Evolutionary conservation across 2,797 vertebrate species (phyloP), one percentile per base, ranked within the genome.

Genomic region (Macroramphosus scolopax): DNA sequence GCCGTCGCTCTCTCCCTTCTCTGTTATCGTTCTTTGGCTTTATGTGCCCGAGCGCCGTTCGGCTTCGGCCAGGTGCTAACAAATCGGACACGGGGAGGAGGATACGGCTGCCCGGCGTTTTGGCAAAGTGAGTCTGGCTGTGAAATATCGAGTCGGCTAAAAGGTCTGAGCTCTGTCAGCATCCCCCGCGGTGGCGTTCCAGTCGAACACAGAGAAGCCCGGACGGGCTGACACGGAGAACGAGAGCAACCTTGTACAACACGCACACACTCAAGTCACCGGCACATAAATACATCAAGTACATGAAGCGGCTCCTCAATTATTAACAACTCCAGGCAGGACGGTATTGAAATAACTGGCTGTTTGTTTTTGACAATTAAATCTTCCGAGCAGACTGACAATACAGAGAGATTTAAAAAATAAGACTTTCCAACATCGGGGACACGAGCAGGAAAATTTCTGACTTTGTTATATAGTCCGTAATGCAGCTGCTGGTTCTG

Each of bases 71-170:
- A 79, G 78, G 75, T 70, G 71, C 81, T 81, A 81, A 82, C 69
- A 84, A 63, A 77, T 55, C 20, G 20, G 39, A 47, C 50, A 25
- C n/a, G n/a, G 46, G 29, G 8, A 55, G 67, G 76, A 67, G 76
- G 58, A 81, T 77, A 63, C 80, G 80, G 87, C 68, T 68, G 73
- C n/a, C n/a, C n/a, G n/a, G n/a, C n/a, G n/a, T n/a, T n/a, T n/a
- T n/a, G n/a, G n/a, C n/a, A n/a, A n/a, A n/a, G n/a, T n/a, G n/a
- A n/a, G n/a, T 72, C 74, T 78, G 78, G 52, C 69, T 58, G 63
- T 74, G 77, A 87, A 86, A 75, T 75, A 74, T 77, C 30, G 82
- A 86, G 82, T 88, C 86, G 87, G 83, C 88, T 82, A 68, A 83
- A 83, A 74, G 69, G 65, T 78, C 82, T 46, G 60, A 79, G 82